Evolutionary conservation across 2,888 invertebrate genomes (phyloP), one percentile per base, ranked within the genome.

Genomic region (Subacronicta megacephala): DNA sequence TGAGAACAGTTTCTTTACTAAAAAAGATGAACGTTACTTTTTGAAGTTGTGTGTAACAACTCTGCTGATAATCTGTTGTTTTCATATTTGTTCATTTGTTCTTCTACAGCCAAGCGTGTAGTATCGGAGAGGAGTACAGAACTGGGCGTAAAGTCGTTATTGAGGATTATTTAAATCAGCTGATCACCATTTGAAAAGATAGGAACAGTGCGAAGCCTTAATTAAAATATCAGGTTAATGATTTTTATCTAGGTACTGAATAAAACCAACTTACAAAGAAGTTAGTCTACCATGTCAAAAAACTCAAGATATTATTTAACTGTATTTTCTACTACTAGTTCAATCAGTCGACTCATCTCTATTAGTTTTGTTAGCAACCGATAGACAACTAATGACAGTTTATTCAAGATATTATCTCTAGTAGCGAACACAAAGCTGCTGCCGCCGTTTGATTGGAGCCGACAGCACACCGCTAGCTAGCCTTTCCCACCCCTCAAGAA

Each of bases 401-500:
- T 56, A 37, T 67, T 53, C 47, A 40, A 66, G 62, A 36, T 50
- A 44, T 56, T 62, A 62, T 56, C 52, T 60, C 13, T 12, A 35
- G 7, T 31, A 56, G 62, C 52, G 67, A 64, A 64, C 62, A 44
- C 43, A 56, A 65, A 23, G 55, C 33, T 29, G 33, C 62, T 41
- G 37, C 35, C 37, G 26, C 29, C 38, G 15, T 64, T 62, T 62
- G 61, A 72, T 29, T 17, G 38, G 0, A 35, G 56, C 65, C 65
- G 67, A 43, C 66, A 55, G 26, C 52, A 37, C 58, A 31, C 57
- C 56, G 62, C 33, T 20, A 7, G 31, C 31, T n/a, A 1, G 15
- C n/a, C 17, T 4, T 70, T 73, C 71, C 55, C 74, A 73, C 61
- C 59, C 61, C 42, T 42, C 26, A 16, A 10, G 35, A 47, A 68